Evolutionary conservation across 1,140 invertebrate species (phyloP).

Genomic region (Drosophila melanogaster): DNA sequence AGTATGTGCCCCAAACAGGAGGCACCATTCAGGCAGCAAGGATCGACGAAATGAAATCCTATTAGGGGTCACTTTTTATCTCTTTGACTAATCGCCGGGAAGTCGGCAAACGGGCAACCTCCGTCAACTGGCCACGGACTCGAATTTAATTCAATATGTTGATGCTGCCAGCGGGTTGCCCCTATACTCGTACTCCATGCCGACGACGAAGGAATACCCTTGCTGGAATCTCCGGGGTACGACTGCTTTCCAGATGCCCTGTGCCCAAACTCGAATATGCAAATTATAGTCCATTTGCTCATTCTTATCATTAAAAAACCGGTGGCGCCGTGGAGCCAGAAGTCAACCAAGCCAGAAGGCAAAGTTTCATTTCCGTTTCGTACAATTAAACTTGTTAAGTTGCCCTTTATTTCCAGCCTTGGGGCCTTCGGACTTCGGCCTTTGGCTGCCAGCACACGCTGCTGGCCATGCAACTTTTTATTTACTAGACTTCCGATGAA

Average conservation of each 20-base stretch:
- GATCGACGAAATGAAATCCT: constrained; percentile 31
- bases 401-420: constrained; percentile 26
- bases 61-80: constrained; percentile 16
- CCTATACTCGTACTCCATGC: background rate
- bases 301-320: background rate
- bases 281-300: background rate
- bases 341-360: constrained; percentile 20
- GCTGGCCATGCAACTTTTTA: constrained; percentile 30
- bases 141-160: background rate
- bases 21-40: background rate
- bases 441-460: constrained; percentile 13
- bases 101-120: background rate
- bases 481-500: constrained; percentile 38
- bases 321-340: background rate
- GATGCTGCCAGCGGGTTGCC: background rate
- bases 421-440: background rate
- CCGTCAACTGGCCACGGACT: background rate
- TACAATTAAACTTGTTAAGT: constrained; percentile 66
- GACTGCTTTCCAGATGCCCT: no score
- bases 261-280: background rate
- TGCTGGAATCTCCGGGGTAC: background rate
- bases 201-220: background rate
- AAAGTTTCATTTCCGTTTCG: constrained; percentile 52
- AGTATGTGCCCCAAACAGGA: background rate
- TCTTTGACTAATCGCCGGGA: constrained; percentile 18